A percentile compares a stretch with the other conserved stretches of the same genome.
Conservation (phyloP, 2,888 invertebrate genomes). For the Lithophane ornitopus region DNA sequence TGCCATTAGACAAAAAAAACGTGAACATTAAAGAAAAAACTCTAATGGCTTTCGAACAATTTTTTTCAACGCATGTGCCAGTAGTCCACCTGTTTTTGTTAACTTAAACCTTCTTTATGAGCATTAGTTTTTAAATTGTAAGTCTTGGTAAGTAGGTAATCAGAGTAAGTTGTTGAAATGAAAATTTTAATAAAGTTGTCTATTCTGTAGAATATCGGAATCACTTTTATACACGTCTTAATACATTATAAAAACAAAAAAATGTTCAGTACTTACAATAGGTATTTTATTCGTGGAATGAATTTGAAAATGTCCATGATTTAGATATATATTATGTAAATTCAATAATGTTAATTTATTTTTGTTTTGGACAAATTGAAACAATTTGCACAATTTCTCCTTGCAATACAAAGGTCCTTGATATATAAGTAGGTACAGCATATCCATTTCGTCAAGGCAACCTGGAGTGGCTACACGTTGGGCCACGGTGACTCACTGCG, state of each 20-base stretch:
- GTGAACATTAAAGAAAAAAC: background rate
- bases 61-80: background rate
- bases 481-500: slow-evolving; percentile 77
- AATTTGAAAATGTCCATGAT: background rate
- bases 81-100: background rate
- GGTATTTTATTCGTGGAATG: background rate
- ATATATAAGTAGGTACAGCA: slow-evolving; percentile 19
- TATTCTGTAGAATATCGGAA: background rate
- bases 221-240: background rate
- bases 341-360: background rate
- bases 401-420: slow-evolving; percentile 42
- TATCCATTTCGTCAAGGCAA: slow-evolving; percentile 70
- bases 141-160: background rate
- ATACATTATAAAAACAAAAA: background rate
- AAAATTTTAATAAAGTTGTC: background rate
- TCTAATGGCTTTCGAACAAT: background rate
- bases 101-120: background rate
- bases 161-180: background rate
- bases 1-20: background rate
- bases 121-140: background rate
- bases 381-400: slow-evolving; percentile 7
- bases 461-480: slow-evolving; percentile 67
- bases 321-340: background rate
- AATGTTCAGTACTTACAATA: background rate
- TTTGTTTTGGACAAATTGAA: background rate